Conservation (phyloP, 2,797 vertebrate genomes). For the Vultur gryphus region DNA sequence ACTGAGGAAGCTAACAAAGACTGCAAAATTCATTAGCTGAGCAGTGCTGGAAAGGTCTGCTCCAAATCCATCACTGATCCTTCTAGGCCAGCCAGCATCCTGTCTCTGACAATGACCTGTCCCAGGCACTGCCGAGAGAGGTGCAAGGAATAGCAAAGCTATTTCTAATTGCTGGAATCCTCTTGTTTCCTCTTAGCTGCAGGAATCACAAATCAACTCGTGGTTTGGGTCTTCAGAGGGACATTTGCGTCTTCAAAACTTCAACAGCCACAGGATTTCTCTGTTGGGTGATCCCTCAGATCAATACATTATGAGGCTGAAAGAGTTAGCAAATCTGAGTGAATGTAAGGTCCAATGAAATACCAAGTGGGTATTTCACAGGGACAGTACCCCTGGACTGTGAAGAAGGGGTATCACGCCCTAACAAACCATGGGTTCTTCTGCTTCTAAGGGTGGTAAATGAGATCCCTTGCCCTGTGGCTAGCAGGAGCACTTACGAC, state of each 20-base stretch:
- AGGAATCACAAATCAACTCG: not conserved
- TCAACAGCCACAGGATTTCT: not conserved
- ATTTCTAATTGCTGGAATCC: not conserved
- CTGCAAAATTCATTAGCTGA: conserved; percentile 47
- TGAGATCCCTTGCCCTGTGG: not conserved
- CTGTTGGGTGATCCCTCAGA: not conserved
- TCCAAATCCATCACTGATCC: not conserved
- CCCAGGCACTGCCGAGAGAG: not conserved
- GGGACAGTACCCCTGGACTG: not conserved
- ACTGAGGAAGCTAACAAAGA: not conserved
- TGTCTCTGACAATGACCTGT: not conserved
- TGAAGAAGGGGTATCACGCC: not conserved
- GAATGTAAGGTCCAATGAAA: not conserved
- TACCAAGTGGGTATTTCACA: not conserved
- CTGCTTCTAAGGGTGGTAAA: not conserved
- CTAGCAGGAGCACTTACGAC: not conserved
- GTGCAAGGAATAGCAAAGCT: not conserved
- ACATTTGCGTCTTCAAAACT: not conserved
- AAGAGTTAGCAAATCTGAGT: not conserved
- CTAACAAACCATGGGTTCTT: not conserved
- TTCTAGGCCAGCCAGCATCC: conserved; percentile 2
- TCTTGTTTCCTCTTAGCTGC: not conserved
- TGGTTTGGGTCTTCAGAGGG: not conserved
- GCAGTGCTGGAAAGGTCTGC: not conserved
- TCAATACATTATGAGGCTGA: not conserved